Percentiles rank a stretch among this genome's conserved stretches.
Conservation (phyloP, 2,113 vertebrate species). For the Dipodomys ordii region DNA sequence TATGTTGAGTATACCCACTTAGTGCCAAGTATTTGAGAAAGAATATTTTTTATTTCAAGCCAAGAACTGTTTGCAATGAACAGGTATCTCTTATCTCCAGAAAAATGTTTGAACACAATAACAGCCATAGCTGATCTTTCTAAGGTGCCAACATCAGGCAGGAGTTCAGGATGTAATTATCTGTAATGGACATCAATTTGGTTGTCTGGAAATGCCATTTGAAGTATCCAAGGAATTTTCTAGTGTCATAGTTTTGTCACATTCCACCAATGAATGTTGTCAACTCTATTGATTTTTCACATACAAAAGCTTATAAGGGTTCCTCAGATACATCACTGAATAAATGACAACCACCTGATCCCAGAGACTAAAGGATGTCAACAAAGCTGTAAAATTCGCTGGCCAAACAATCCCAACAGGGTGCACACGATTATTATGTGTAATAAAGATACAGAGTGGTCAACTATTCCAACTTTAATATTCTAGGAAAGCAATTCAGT, state of each 20-base stretch:
- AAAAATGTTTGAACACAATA: background rate
- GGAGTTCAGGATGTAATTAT: slow-evolving; percentile 64
- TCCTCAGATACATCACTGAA: background rate
- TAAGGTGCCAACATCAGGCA: slow-evolving; percentile 15
- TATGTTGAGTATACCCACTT: background rate
- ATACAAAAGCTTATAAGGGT: slow-evolving; percentile 52
- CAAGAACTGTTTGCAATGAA: background rate
- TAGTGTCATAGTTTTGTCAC: slow-evolving; percentile 59
- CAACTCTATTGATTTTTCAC: slow-evolving; percentile 54
- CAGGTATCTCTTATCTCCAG: background rate
- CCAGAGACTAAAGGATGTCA: background rate
- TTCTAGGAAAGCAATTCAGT: background rate
- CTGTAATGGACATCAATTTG: slow-evolving; percentile 77
- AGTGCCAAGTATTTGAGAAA: slow-evolving; percentile 11
- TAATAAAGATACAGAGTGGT: background rate
- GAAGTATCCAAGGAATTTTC: slow-evolving; percentile 62
- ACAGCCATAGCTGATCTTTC: background rate
- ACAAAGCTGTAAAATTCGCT: background rate
- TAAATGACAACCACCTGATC: background rate
- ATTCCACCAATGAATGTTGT: slow-evolving; percentile 57
- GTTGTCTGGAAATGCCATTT: slow-evolving; percentile 58
- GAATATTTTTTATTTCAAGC: background rate
- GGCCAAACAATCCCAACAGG: background rate
- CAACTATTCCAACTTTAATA: background rate
- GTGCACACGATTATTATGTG: background rate